Percentiles rank a stretch among this genome's conserved stretches.
These are phyloP conservation scores for Bombus picipes DNA, from an alignment of 1,140 invertebrate species.

Conservation along the genomic window DNA sequence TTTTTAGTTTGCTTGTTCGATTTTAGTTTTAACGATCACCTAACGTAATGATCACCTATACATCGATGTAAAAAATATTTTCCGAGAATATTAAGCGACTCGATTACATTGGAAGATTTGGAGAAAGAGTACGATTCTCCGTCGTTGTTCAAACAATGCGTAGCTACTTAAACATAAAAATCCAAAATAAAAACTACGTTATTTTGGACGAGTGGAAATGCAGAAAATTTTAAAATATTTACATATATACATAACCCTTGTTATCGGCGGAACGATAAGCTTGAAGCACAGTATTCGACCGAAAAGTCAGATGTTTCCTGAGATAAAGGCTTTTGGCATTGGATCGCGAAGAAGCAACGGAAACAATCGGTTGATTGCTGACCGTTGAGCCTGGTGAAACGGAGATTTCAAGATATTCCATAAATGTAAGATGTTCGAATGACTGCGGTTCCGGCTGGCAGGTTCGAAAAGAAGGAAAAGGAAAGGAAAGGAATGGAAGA, in stretches of 20 bases:
- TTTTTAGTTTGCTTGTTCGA: too few relatives aligned
- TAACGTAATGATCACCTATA: too few relatives aligned
- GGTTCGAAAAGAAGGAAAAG: constrained; percentile 38
- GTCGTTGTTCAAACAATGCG: too few relatives aligned
- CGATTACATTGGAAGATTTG: not conserved
- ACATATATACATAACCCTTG: not conserved
- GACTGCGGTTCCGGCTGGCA: constrained; percentile 51
- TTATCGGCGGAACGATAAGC: constrained; percentile 16
- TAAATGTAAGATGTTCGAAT: constrained; percentile 75
- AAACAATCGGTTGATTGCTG: constrained; percentile 67
- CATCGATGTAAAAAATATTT: too few relatives aligned
- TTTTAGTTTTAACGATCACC: too few relatives aligned
- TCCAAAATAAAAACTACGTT: too few relatives aligned
- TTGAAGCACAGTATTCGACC: not conserved
- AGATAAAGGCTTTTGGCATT: constrained; percentile 59
- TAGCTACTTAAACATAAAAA: too few relatives aligned
- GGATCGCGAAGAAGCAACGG: constrained; percentile 39
- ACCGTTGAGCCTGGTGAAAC: constrained; percentile 51
- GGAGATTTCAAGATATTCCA: constrained; percentile 79
- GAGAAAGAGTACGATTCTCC: too few relatives aligned
- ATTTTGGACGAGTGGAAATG: not conserved
- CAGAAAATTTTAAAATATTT: not conserved
- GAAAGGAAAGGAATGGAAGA: constrained; percentile 24
- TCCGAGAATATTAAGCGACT: too few relatives aligned
- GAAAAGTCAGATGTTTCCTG: constrained; percentile 51